Evolutionary conservation across 2,888 invertebrate species (phyloP).

Genomic region (Hoplodrina blanda): DNA sequence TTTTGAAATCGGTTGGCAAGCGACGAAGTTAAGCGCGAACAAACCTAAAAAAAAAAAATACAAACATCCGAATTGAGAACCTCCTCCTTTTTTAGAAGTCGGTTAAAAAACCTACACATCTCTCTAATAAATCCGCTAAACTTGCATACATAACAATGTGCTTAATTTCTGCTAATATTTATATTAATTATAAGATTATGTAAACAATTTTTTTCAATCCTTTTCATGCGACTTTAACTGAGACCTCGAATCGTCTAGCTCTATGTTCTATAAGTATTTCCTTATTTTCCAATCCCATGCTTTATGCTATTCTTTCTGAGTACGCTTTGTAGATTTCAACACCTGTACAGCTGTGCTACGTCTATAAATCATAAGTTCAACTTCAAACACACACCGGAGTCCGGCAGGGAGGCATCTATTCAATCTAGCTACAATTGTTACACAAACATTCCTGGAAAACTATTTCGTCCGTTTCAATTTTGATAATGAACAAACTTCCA

Average conservation of each 20-base stretch:
- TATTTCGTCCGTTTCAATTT: constrained; percentile 11
- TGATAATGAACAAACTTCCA: constrained; percentile 21
- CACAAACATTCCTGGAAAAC: constrained; percentile 16
- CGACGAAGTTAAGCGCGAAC: too few species aligned
- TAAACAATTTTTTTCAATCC: not conserved
- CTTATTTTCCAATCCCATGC: constrained; percentile 18
- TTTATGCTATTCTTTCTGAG: constrained; percentile 15
- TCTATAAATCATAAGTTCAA: constrained; percentile 20
- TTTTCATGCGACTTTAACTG: constrained; percentile 9
- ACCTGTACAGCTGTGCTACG: constrained; percentile 36
- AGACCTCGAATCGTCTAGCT: not conserved
- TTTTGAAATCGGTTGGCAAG: too few species aligned
- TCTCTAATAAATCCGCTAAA: too few species aligned
- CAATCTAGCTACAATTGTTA: constrained; percentile 7
- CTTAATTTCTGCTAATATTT: not conserved
- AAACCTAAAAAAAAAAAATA: too few species aligned
- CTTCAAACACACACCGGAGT: constrained; percentile 14
- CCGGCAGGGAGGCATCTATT: not conserved
- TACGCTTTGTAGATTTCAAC: constrained; percentile 22
- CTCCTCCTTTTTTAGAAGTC: too few species aligned
- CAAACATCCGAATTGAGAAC: too few species aligned
- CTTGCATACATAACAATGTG: not conserved
- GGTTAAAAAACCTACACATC: too few species aligned
- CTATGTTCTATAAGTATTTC: constrained; percentile 15
- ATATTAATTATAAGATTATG: not conserved